Conservation (phyloP, 2,113 vertebrate species). For the Mixornis gularis region DNA sequence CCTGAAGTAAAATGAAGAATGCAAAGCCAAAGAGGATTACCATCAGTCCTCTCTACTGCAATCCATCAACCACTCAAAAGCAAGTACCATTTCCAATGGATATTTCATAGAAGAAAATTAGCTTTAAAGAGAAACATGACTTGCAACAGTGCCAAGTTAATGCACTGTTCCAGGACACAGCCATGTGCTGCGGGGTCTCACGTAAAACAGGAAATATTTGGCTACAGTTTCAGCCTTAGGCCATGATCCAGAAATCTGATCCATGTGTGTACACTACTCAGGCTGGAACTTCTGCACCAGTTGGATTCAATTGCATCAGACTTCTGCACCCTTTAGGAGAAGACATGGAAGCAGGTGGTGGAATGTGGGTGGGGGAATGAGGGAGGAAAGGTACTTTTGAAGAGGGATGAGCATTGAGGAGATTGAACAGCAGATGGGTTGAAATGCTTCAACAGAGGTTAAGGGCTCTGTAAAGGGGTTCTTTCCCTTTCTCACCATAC, state of each 20-base stretch:
- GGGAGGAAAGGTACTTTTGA: background rate
- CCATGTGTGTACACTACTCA: background rate
- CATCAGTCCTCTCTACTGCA: background rate
- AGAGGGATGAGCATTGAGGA: background rate
- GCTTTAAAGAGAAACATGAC: conserved; percentile 17
- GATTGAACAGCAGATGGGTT: background rate
- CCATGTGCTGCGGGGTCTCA: background rate
- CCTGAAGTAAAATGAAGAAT: background rate
- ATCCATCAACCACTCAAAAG: background rate
- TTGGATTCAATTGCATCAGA: background rate
- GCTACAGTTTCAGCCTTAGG: conserved; percentile 13
- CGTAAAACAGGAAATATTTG: conserved; percentile 38
- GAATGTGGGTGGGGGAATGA: background rate
- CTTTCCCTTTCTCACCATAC: background rate
- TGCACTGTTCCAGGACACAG: background rate
- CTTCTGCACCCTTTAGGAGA: background rate
- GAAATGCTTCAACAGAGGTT: background rate
- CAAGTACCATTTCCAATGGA: background rate
- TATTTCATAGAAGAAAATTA: background rate
- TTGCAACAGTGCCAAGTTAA: conserved; percentile 18
- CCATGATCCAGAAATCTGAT: conserved; percentile 26
- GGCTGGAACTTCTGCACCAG: background rate
- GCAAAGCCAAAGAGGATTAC: background rate
- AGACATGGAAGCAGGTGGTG: background rate
- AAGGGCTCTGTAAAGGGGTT: background rate